A percentile compares a stretch with the other conserved stretches of the same genome.
These are phyloP conservation scores for Cynocephalus volans DNA, from an alignment of 2,113 vertebrate genomes.

Conservation along the genomic window DNA sequence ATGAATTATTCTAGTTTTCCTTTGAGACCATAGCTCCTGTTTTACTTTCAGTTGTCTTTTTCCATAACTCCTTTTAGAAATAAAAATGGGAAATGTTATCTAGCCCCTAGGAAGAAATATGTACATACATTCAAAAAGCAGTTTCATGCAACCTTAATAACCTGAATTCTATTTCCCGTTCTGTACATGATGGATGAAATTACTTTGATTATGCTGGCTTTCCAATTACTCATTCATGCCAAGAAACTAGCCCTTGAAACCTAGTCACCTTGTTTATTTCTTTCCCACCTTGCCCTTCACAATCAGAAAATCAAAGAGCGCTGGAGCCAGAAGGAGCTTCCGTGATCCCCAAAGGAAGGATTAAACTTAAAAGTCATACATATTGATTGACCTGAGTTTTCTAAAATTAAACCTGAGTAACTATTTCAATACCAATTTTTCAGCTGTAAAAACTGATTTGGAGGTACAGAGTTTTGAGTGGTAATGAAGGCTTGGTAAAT, in stretches of 20 bases:
- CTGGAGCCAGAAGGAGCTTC: conserved; percentile 76
- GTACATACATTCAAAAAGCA: conserved; percentile 85
- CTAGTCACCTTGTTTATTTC: conserved; percentile 91
- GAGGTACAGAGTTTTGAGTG: conserved; percentile 34
- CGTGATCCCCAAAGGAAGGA: conserved; percentile 88
- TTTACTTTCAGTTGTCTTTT: conserved; percentile 85
- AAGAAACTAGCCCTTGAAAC: conserved; percentile 92
- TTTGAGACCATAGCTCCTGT: conserved; percentile 68
- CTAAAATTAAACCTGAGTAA: conserved; percentile 91
- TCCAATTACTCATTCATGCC: conserved; percentile 92
- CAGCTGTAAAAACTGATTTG: conserved; percentile 84
- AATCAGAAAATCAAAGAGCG: conserved; percentile 86
- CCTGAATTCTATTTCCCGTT: conserved; percentile 91
- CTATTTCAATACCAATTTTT: conserved; percentile 91
- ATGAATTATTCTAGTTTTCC: conserved; percentile 82
- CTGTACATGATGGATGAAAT: conserved; percentile 91
- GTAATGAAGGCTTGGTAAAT: conserved; percentile 66
- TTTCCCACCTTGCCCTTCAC: conserved; percentile 91
- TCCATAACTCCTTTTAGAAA: conserved; percentile 85
- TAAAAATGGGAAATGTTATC: conserved; percentile 77
- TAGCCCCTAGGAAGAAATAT: conserved; percentile 84
- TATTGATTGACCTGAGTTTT: conserved; percentile 90
- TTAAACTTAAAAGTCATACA: conserved; percentile 92
- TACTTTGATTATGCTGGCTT: conserved; percentile 92
- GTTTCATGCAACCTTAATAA: conserved; percentile 90